Evolutionary conservation across 2,797 vertebrate species (phyloP).

Genomic region (Ibycter americanus): DNA sequence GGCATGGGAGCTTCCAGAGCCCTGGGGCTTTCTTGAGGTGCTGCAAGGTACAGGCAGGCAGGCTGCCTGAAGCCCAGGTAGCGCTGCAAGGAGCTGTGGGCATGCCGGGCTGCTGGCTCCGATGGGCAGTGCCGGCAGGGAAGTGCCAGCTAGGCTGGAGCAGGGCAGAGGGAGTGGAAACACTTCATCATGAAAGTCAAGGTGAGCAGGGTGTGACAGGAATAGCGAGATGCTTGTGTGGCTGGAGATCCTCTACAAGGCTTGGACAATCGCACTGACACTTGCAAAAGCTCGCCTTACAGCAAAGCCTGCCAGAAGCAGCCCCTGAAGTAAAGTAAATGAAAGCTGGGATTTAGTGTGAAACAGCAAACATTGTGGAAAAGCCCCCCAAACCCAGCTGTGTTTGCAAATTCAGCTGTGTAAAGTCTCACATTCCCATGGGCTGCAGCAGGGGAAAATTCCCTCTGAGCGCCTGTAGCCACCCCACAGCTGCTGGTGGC

Average conservation of each 20-base stretch:
- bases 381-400: constrained; percentile 27
- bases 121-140: fast-evolving
- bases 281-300: not conserved
- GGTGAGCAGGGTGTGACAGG: not conserved
- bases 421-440: constrained; percentile 42
- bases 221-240: not conserved
- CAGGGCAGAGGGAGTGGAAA: not conserved
- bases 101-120: fast-evolving
- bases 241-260: not conserved
- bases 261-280: not conserved
- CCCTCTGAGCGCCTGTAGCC: not conserved
- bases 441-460: not conserved
- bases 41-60: not conserved
- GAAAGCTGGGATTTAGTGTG: not conserved
- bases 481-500: not conserved
- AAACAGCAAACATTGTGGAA: constrained; percentile 40
- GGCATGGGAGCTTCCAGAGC: not conserved
- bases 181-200: fast-evolving
- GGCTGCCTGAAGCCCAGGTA: not conserved
- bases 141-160: not conserved
- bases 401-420: constrained; percentile 45
- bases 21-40: fast-evolving
- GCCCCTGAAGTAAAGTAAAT: constrained; percentile 20
- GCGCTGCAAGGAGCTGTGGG: not conserved
- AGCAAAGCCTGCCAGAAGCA: not conserved